Conservation (phyloP, 2,888 invertebrate genomes). For the Lagria hirta region DNA sequence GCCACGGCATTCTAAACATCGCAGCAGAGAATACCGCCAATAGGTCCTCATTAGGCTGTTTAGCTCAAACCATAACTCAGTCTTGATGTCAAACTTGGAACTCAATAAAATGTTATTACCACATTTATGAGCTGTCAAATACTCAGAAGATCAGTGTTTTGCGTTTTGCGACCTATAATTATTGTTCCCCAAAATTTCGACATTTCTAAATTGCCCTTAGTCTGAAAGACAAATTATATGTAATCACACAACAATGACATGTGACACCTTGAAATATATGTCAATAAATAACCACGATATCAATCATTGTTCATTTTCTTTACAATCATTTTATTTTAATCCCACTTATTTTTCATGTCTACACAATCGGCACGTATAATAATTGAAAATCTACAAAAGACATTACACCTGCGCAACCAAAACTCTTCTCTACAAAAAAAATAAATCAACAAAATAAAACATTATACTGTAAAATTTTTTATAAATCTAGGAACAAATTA, state of each 20-base stretch:
- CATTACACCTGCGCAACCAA: no score
- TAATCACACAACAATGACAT: constrained; percentile 28
- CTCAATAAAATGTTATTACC: constrained; percentile 46
- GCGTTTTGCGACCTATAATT: constrained; percentile 44
- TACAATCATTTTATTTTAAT: constrained; percentile 25
- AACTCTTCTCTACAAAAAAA: no score
- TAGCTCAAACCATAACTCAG: constrained; percentile 45
- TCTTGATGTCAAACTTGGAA: constrained; percentile 44
- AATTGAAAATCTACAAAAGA: no score
- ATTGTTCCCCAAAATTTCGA: constrained; percentile 38
- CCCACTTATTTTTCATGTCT: constrained; percentile 16
- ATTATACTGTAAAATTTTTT: no score
- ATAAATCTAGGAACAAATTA: no score
- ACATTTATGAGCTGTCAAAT: constrained; percentile 47
- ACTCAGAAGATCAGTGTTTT: constrained; percentile 28
- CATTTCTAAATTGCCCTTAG: constrained; percentile 27
- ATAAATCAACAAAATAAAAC: no score
- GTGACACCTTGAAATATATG: constrained; percentile 28
- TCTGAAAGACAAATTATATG: constrained; percentile 32
- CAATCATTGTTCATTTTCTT: constrained; percentile 22
- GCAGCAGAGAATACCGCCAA: constrained; percentile 39
- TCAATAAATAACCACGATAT: constrained; percentile 28
- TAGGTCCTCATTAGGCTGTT: constrained; percentile 48
- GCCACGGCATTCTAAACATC: constrained; percentile 35
- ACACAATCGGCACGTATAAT: no score